These are phyloP conservation scores for Byasa hedistus DNA, from an alignment of 2,888 invertebrate genomes.

Conservation along the genomic window DNA sequence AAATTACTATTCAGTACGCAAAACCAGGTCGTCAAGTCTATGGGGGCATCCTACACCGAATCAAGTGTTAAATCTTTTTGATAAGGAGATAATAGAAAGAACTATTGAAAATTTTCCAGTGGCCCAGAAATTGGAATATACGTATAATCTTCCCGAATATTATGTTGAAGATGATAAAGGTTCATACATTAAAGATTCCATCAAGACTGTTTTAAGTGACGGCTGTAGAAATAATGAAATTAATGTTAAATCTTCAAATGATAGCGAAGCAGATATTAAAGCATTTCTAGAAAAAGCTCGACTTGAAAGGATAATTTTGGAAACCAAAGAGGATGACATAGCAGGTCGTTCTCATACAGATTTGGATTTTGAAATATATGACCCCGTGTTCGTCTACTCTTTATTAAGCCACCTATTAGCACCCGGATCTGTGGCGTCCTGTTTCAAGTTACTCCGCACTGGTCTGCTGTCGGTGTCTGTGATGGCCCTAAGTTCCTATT, in stretches of 20 bases:
- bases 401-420: constrained; percentile 86
- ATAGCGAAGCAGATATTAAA: constrained; percentile 47
- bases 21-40: constrained; percentile 75
- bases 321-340: constrained; percentile 45
- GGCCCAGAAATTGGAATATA: constrained; percentile 76
- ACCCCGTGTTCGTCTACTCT: constrained; percentile 90
- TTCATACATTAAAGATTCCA: constrained; percentile 23
- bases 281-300: constrained; percentile 46
- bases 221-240: constrained; percentile 45
- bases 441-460: constrained; percentile 83
- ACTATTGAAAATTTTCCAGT: constrained; percentile 87
- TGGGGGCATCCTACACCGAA: constrained; percentile 86
- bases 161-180: constrained; percentile 36
- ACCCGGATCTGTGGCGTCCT: constrained; percentile 86
- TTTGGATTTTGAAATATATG: constrained; percentile 81
- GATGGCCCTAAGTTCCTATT: constrained; percentile 84
- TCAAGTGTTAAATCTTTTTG: constrained; percentile 86
- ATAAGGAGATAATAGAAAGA: constrained; percentile 81
- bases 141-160: constrained; percentile 54
- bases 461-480: constrained; percentile 86
- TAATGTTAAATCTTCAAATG: constrained; percentile 45
- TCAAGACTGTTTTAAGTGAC: constrained; percentile 42
- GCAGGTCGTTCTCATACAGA: constrained; percentile 47
- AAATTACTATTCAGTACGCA: constrained; percentile 85
- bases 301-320: constrained; percentile 41